Evolutionary conservation across 2,797 vertebrate genomes (phyloP).

Genomic region (Selene dorsalis): DNA sequence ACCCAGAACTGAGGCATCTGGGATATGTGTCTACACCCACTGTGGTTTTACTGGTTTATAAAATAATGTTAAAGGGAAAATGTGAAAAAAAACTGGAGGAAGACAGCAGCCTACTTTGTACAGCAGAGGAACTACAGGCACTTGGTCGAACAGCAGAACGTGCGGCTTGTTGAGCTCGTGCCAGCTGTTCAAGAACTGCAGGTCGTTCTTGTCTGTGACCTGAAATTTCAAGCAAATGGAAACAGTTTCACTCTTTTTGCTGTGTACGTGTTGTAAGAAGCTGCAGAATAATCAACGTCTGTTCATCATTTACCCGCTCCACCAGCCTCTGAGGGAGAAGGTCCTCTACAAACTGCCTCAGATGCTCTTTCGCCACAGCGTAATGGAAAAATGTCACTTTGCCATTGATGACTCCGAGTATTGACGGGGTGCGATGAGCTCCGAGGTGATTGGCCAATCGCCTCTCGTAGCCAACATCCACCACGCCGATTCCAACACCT

Average conservation of each 20-base stretch:
- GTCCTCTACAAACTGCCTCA: conserved; percentile 93
- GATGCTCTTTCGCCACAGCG: conserved; percentile 90
- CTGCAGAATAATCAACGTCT: too few relatives aligned
- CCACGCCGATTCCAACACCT: conserved; percentile 96
- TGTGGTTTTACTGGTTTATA: neutral
- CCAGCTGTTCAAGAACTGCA: conserved; percentile 92
- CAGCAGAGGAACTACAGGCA: conserved; percentile 87
- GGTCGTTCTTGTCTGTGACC: conserved; percentile 93
- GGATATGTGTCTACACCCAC: too few relatives aligned
- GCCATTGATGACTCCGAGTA: conserved; percentile 93
- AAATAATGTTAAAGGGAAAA: neutral
- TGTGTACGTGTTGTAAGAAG: neutral
- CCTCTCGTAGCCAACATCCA: conserved; percentile 93
- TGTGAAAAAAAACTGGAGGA: neutral
- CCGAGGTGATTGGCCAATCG: conserved; percentile 95
- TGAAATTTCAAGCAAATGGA: conserved; percentile 64
- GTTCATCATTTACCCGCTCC: conserved; percentile 86
- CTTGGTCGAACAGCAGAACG: conserved; percentile 95
- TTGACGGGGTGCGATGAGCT: conserved; percentile 94
- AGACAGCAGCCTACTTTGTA: conserved; percentile 89
- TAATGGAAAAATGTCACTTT: conserved; percentile 97
- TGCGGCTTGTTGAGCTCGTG: conserved; percentile 95
- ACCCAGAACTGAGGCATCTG: neutral
- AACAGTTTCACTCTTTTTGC: neutral
- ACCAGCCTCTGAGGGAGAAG: conserved; percentile 94